These are phyloP conservation scores for Nipponia nippon DNA, from an alignment of 2,113 vertebrate species.

Conservation along the genomic window DNA sequence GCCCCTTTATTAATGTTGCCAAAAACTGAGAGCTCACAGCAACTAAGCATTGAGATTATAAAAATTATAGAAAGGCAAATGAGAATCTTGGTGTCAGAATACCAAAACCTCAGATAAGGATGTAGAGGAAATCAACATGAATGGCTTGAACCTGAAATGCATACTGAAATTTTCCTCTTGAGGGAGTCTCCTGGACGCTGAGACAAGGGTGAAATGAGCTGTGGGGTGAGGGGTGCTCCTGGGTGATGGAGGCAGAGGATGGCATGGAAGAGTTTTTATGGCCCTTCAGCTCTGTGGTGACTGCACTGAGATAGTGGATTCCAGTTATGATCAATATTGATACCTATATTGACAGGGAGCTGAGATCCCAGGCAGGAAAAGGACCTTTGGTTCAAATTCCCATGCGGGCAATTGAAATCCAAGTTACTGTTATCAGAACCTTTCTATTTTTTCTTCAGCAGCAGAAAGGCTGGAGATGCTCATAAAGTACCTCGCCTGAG, in stretches of 20 bases:
- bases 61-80: not conserved
- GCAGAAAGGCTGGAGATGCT: not conserved
- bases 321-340: not conserved
- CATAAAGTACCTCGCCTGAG: fast-evolving
- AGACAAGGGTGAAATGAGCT: not conserved
- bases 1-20: not conserved
- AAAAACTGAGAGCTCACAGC: conserved; percentile 23
- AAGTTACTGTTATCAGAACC: fast-evolving
- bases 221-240: not conserved
- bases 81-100: not conserved
- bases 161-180: not conserved
- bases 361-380: fast-evolving
- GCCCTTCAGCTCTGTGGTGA: not conserved
- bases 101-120: not conserved
- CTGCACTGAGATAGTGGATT: not conserved
- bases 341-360: not conserved
- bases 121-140: not conserved
- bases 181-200: not conserved
- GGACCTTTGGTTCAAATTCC: fast-evolving
- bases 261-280: not conserved
- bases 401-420: fast-evolving
- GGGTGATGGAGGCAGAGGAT: not conserved
- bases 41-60: not conserved
- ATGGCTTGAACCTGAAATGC: not conserved
- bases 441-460: not conserved